Base-by-base conservation (phyloP, 2,797 vertebrate genomes). In the Fringilla coelebs region DNA sequence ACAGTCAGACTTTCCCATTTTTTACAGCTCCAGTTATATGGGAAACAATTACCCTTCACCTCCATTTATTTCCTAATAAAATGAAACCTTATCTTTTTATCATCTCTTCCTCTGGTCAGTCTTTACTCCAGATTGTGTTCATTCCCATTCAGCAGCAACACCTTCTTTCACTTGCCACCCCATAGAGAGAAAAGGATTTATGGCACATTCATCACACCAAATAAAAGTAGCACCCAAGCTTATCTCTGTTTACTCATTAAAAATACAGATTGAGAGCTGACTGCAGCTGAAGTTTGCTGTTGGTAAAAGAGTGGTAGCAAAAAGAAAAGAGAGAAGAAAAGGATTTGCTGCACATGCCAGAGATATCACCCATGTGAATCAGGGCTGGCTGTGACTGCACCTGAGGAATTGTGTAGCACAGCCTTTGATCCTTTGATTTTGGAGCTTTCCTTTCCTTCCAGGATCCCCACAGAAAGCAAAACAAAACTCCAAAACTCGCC, bases 391-490 rank as follows among this genome's bases (percentile, higher is more conserved):
- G 11, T 1, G 26, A 8, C 38, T 65, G 75, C 68, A 88, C 87
- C 89, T 66, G 89, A 81, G 83, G 74, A 91, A 36, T 79, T 58
- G 66, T 66, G 25, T 9, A 85, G 43, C 75, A 10, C 43, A 55
- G 62, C 77, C 63, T 93, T 86, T 87, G 80, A 87, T 76, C 60
- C 9, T 26, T 58, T 80, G 43, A 73, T 92, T 87, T 71, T 54
- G 9, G 54, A 90, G 77, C 66, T 52, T 80, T 65, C 38, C 1
- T 85, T 66, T 72, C 52, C 92, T 95, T 91, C 87, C 66, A 93
- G 89, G 91, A 43, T 88, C 82, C 78, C 85, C 63, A 51, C 65
- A 41, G 81, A 88, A 91, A 74, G 85, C 54, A 75, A 94, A 96
- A 94, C 78, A 94, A 86, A 97, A 61, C 82, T 32, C 76, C 70